Evolutionary conservation across 2,888 invertebrate species (phyloP), one percentile per base, ranked within the genome.

Genomic region (Himalopsyche anomala): DNA sequence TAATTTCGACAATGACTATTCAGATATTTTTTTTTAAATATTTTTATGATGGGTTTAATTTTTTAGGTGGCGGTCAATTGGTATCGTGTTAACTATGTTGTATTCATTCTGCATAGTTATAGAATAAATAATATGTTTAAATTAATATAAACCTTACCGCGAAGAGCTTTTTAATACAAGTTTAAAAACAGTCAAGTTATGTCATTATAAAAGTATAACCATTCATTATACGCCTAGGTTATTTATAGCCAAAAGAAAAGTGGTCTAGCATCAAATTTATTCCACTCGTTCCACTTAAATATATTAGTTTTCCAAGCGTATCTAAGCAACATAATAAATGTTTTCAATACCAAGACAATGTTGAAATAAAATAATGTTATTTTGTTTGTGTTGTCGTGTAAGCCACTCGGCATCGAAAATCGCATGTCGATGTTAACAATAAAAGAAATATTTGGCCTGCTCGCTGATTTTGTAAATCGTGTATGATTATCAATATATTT

Each of bases 351-450:
- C 12, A 74, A 3, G 15, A 74, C 28, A 74, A 28, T 36, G 12
- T 38, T 28, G 15, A 36, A 38, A 74, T 19, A 62, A 62, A 19
- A 62, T 19, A 62, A 62, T 38, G 51, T 51, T 51, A 51, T 51
- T 74, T 28, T 74, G 74, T 74, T 74, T 74, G 36, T 74, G 74
- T 74, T 74, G 74, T 74, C 74, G 38, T 74, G 74, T 74, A 36
- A 74, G 19, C 74, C 74, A 69, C 69, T 69, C 28, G n/a, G 74
- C 19, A 74, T 74, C 36, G 74, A 15, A 74, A 74, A 74, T 74
- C 74, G 74, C 74, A 74, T 74, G 74, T 74, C 74, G 36, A 74
- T 74, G 74, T 74, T 38, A 74, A 15, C 36, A 36, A 74, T 74
- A 74, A 36, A 36, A 74, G 51, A 74, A 74, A 74, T 74, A 28